Evolutionary conservation across 2,113 vertebrate species (phyloP).

Genomic region (Pogona vitticeps): DNA sequence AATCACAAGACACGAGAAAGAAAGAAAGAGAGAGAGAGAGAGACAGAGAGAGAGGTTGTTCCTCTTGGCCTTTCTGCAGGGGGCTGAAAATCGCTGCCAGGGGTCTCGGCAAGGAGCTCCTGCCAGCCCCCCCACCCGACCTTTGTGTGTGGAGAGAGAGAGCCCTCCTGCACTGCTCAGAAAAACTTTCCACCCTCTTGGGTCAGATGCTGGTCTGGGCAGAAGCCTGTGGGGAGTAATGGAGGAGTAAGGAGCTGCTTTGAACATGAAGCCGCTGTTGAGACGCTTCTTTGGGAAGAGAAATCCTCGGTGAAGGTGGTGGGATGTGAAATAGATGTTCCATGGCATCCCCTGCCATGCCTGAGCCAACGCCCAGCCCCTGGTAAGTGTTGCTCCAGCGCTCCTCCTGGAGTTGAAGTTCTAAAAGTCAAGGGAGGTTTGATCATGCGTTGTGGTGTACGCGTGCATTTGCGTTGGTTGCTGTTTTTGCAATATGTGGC

Average conservation of each 20-base stretch:
- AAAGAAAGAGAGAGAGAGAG: no score
- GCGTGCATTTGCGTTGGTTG: no score
- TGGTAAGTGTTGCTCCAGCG: conserved; percentile 61
- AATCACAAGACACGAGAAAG: not conserved
- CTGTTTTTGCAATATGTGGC: no score
- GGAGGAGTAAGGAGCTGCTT: not conserved
- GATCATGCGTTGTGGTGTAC: no score
- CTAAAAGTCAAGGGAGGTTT: no score
- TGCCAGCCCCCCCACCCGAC: not conserved
- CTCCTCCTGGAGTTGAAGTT: no score
- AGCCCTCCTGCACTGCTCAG: no score
- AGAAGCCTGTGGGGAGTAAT: no score
- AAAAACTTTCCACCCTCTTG: no score
- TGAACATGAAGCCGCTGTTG: not conserved
- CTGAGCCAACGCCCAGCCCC: conserved; percentile 41
- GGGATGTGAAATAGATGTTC: not conserved
- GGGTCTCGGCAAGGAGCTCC: not conserved
- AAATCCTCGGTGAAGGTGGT: conserved; percentile 4
- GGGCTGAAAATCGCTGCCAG: not conserved
- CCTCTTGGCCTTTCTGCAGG: not conserved
- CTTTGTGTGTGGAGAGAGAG: not conserved
- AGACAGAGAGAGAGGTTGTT: no score
- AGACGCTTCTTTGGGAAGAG: not conserved
- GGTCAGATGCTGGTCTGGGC: not conserved
- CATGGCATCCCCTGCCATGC: conserved; percentile 58